Evolutionary conservation across 2,888 invertebrate species (phyloP).

Genomic region (Xanthia togata): DNA sequence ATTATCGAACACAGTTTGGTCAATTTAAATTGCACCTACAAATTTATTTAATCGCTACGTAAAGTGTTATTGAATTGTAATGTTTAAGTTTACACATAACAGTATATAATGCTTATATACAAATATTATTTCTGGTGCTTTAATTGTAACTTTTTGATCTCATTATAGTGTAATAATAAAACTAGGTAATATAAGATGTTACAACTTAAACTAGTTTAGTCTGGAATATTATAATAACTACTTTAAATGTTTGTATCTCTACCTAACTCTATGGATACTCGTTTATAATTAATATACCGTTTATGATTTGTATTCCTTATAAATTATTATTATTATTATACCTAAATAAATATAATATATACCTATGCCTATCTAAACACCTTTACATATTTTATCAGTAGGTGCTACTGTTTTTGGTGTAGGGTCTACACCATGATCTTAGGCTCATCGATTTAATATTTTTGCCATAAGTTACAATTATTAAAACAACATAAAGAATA

Average conservation of each 20-base stretch:
- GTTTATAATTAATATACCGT: background rate
- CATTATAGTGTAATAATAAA: background rate
- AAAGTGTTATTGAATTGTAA: background rate
- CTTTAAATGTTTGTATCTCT: background rate
- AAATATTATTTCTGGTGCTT: background rate
- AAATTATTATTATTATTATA: no score
- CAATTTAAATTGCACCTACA: conserved; percentile 37
- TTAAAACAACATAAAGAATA: background rate
- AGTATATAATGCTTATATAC: no score
- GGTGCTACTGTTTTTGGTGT: background rate
- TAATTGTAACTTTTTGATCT: background rate
- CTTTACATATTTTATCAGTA: background rate
- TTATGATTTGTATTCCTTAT: no score
- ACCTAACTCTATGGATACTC: background rate
- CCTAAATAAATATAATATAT: background rate
- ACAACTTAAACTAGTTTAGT: no score
- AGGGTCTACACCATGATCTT: background rate
- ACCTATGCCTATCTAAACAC: background rate
- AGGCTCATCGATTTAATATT: background rate
- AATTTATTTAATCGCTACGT: conserved; percentile 11
- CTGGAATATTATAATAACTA: no score
- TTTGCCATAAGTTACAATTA: background rate
- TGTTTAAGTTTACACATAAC: background rate
- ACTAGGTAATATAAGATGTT: background rate
- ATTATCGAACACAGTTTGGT: conserved; percentile 24